Evolutionary conservation across 2,797 vertebrate species (phyloP), one percentile per base, ranked within the genome.

Genomic region (Poeciliopsis gracilis): DNA sequence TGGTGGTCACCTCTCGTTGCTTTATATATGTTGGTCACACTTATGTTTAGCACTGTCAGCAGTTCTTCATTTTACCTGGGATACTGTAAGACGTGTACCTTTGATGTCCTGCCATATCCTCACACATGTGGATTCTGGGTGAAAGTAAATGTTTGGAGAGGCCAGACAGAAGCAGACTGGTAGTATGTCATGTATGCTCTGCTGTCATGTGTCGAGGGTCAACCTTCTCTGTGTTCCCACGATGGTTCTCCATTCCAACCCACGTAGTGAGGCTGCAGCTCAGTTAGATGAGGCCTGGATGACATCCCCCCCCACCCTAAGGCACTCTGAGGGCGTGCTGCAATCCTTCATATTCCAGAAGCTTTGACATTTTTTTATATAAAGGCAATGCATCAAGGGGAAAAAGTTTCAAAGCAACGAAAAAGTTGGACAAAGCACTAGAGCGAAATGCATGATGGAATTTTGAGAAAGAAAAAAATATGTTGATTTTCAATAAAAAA

Each of bases 331-430:
- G 83, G 90, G 91, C 72, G 69, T 81, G 81, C 88, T 82, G 91
- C 95, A 94, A 96, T 96, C 91, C 90, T 92, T 96, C 95, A 96
- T 92, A 79, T 90, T 90, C 86, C 85, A 86, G 87, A 86, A 71
- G 79, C 84, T 94, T 93, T 95, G 95, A 95, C 95, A 95, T 85
- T 73, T 94, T 94, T 88, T 88, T 95, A 92, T 95, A 96, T 95
- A 94, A 94, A 95, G 92, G 95, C 93, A 94, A 95, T 96, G 92
- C 87, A 95, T 96, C 95, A 95, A 91, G 85, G 77, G 78, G 83
- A 87, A 85, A 84, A 81, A 88, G 92, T 91, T 87, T 89, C 46
- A 82, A 83, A 87, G 81, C 78, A 67, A 77, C 85, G 76, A 85
- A 94, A 94, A 91, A 89, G 87, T 88, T 90, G 79, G 66, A 86